Evolutionary conservation across 2,888 invertebrate species (phyloP), one percentile per base, ranked within the genome.

Genomic region (Chirona hameri): DNA sequence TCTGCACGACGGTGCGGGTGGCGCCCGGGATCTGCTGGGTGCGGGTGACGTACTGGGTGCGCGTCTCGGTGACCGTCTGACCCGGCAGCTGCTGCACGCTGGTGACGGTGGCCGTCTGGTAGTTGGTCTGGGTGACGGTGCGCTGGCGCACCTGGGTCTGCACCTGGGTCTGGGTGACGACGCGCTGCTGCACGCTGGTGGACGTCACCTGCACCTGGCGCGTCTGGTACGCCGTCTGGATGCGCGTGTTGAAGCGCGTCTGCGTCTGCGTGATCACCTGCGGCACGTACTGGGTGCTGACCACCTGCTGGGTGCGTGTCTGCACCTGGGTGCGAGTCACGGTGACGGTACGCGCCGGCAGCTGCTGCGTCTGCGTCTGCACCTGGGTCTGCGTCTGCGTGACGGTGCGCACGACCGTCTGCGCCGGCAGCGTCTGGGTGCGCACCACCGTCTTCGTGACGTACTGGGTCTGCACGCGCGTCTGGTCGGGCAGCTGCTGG

Each of bases 401-500:
- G 72, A 31, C 72, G 29, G 72, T 72, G 72, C 31, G 27, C 3
- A 72, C 5, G 31, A 15, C 14, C 29, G 72, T 72, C 31, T 31
- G 27, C 18, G 31, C 29, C 14, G 72, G 72, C 31, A 72, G 27
- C 14, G 72, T 72, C 18, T 18, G 15, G 72, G 72, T 72, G 31
- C 27, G 27, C 72, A 31, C 72, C 31, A 29, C 31, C 18, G 72
- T 31, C 46, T 80, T 24, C 24, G 83, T 84, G 52, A 83, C 83
- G 24, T 83, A 79, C 14, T 79, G 76, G 21, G 84, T 84, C 57
- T 81, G 79, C 55, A 80, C 82, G 18, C 81, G 76, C 12, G 82
- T 82, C 21, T 83, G 83, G 55, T 82, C 84, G 79, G 84, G 82
- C 79, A 81, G 82, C 80, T 82, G 83, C 15, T 83, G 83, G 52